A percentile compares a stretch with the other conserved stretches of the same genome.
Evolutionary conservation across 2,797 vertebrate genomes (phyloP).

Genomic region (Onychomys arenicola): DNA sequence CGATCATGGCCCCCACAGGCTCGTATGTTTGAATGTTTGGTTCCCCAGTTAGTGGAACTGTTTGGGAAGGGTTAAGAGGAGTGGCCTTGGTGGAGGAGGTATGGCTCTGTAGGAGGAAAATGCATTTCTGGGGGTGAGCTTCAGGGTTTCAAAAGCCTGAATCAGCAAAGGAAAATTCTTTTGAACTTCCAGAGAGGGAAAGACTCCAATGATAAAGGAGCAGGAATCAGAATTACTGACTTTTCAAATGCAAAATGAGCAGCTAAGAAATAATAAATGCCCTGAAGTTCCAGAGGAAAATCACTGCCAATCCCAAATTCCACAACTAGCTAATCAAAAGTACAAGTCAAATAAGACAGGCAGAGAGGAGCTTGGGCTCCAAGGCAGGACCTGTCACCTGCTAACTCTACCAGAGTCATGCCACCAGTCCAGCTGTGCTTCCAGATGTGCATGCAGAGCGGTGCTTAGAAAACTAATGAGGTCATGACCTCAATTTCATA

Average conservation of each 20-base stretch:
- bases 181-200: not conserved
- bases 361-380: not conserved
- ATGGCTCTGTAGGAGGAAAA: not conserved
- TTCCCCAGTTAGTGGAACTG: too few relatives aligned
- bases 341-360: not conserved
- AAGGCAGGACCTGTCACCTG: not conserved
- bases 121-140: too few relatives aligned
- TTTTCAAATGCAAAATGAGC: not conserved
- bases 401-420: not conserved
- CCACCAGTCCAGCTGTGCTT: not conserved
- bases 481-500: not conserved
- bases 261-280: not conserved
- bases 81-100: not conserved
- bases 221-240: not conserved
- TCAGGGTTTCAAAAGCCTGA: not conserved
- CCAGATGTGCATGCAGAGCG: not conserved
- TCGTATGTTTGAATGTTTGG: too few relatives aligned
- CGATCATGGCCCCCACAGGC: not conserved
- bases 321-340: constrained; percentile 10
- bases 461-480: not conserved
- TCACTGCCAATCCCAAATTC: not conserved
- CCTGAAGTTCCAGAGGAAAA: not conserved
- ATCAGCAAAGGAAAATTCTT: not conserved
- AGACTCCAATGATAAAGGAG: not conserved
- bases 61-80: too few relatives aligned